phyloP scores from a whole-genome alignment of 2,113 vertebrate genomes.

The Scortum barcoo region DNA sequence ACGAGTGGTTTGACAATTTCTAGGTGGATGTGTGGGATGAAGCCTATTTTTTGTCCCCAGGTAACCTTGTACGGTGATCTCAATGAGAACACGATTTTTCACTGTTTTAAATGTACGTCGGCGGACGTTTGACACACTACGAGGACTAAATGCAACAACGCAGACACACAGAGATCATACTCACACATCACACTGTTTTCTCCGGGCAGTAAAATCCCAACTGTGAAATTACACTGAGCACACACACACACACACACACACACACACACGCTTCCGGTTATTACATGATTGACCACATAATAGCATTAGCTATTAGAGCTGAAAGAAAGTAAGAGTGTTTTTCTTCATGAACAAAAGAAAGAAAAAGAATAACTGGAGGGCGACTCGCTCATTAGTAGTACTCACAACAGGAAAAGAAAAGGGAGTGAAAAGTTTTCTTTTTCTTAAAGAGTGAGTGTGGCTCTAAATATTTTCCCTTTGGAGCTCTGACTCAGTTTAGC shows the following conservation, averaged over 20 bases:
- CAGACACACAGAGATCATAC: not conserved
- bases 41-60: not conserved
- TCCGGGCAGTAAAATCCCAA: conserved; percentile 22
- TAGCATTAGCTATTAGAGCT: conserved; percentile 41
- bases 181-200: not conserved
- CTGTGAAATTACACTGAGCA: conserved; percentile 22
- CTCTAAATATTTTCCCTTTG: conserved; percentile 62
- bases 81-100: not conserved
- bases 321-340: conserved; percentile 18
- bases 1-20: not conserved
- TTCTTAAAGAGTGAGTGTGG: conserved; percentile 45
- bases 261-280: conserved; percentile 39
- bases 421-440: conserved; percentile 30
- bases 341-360: not conserved
- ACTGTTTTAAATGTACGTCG: not conserved
- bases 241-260: conserved; percentile 3
- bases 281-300: conserved; percentile 52
- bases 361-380: conserved; percentile 20
- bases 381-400: conserved; percentile 43
- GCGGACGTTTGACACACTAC: not conserved
- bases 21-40: not conserved
- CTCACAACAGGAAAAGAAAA: conserved; percentile 44
- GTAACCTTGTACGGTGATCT: not conserved
- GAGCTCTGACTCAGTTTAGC: conserved; percentile 65
- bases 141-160: not conserved